Evolutionary conservation across 2,888 invertebrate species (phyloP), one percentile per base, ranked within the genome.

Genomic region (Colostygia pectinataria): DNA sequence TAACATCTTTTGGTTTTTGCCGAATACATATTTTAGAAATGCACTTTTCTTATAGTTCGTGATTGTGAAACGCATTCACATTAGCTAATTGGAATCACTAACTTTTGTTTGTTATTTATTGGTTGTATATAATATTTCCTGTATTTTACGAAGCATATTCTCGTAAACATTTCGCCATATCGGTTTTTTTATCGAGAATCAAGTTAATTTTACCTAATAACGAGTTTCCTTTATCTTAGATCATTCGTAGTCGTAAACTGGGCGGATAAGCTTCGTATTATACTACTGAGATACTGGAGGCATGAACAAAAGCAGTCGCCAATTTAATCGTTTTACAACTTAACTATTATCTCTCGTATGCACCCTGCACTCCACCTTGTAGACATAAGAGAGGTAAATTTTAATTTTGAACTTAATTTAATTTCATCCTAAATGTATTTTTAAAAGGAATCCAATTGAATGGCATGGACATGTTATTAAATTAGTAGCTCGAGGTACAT

Each of bases 401-500:
- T 80, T 76, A 74, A 77, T 78, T 82, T 82, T 77, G 69, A 72
- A 78, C 68, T 66, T 69, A 71, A 67, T 77, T 80, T 82, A 81
- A 77, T 74, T 77, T 83, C 72, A 76, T 77, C 70, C 64, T 72
- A 75, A 75, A 77, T 75, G 65, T 79, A 74, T 80, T 77, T 77
- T 80, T 77, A 78, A 74, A 83, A 84, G 83, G 83, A 81, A 85
- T 84, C 78, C 74, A 83, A 81, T 80, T 77, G 66, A 74, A 77
- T 71, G 74, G 71, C 72, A 67, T 68, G 68, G 72, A 68, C 74
- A 74, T 80, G 71, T 78, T 83, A 76, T 80, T 74, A 77, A 83
- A 83, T 81, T 84, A 61, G 64, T 74, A 77, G 77, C 74, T 80
- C 77, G 79, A 73, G 71, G 63, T 80, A 70, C 70, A 80, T 83